Conservation (phyloP, 1,140 invertebrate genomes). For the Nymphalis io region DNA sequence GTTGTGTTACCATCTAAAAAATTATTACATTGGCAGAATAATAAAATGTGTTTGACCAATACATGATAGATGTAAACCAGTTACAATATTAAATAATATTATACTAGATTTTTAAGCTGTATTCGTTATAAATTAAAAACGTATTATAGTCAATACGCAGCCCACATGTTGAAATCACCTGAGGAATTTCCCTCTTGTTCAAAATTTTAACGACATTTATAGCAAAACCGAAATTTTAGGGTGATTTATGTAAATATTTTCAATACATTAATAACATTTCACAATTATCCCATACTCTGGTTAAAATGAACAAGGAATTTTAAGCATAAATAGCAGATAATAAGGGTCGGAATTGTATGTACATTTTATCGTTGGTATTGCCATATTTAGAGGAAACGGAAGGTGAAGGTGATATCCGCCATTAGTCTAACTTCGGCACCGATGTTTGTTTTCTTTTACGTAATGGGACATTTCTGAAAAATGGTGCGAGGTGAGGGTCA, state of each 20-base stretch:
- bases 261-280: slow-evolving; percentile 49
- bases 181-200: slow-evolving; percentile 14
- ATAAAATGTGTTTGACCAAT: too few species aligned
- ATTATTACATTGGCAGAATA: too few species aligned
- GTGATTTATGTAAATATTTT: slow-evolving; percentile 52
- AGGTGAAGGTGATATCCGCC: slow-evolving; percentile 66
- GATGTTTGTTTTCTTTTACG: slow-evolving; percentile 55
- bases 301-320: slow-evolving; percentile 6
- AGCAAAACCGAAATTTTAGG: slow-evolving; percentile 20
- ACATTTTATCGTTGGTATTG: slow-evolving; percentile 12
- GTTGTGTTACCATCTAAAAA: too few species aligned
- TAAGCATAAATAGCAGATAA: neutral
- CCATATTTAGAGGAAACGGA: slow-evolving; percentile 53
- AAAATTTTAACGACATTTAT: slow-evolving; percentile 17
- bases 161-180: slow-evolving; percentile 15
- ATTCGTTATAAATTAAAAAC: too few species aligned
- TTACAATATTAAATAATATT: too few species aligned
- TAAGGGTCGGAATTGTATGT: slow-evolving; percentile 9
- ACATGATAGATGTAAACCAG: too few species aligned
- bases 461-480: slow-evolving; percentile 54
- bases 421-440: slow-evolving; percentile 51
- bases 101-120: too few species aligned
- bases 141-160: neutral
- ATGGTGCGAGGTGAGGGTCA: slow-evolving; percentile 29
- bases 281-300: neutral